Base-by-base conservation (phyloP, 2,113 vertebrate genomes). In the Microcebus tavaratra region DNA sequence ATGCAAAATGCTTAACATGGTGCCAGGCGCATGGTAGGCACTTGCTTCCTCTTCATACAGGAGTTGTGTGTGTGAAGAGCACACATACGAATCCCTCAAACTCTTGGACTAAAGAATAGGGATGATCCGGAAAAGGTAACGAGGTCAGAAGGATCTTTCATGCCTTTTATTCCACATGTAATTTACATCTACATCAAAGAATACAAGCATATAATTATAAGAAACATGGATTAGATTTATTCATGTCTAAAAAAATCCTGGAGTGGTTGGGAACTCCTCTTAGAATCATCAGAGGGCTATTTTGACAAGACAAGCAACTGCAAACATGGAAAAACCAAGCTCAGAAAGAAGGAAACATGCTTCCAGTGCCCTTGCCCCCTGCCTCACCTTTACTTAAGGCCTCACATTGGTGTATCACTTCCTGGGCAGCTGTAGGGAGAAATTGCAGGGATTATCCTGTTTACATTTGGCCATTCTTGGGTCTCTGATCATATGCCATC, bases 131-230 rank as follows among this genome's bases (percentile, higher is more conserved):
- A 45, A 53, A 72, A 94, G 5, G 18, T 39, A 39, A 23, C 8
- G 75, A 45, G 0, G n/a, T 2, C 27, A 29, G 12, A 18, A 67
- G 2, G 11, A 11, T 5, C 75, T 29, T 59, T 79, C 21, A 3
- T 78, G 7, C n/a, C 34, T 83, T 67, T 90, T 50, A 48, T 11
- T 59, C 23, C 34, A 39, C 23, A 27, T 61, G 73, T 12, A 50
- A 88, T 63, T 76, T 76, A 29, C 59, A 50, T 92, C 61, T 61
- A 75, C 70, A 27, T 93, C 68, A 57, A 61, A 87, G 88, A 82
- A 83, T 36, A 29, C 27, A 80, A 55, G 9, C 23, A 18, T 42
- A 31, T 23, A 63, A 50, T 80, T 80, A 68, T 8, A 70, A 76
- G 36, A 87, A 91, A 72, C 4, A 36, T n/a, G 50, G 8, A 48